Evolutionary conservation across 2,888 invertebrate genomes (phyloP).

Genomic region (Thumatha senex): DNA sequence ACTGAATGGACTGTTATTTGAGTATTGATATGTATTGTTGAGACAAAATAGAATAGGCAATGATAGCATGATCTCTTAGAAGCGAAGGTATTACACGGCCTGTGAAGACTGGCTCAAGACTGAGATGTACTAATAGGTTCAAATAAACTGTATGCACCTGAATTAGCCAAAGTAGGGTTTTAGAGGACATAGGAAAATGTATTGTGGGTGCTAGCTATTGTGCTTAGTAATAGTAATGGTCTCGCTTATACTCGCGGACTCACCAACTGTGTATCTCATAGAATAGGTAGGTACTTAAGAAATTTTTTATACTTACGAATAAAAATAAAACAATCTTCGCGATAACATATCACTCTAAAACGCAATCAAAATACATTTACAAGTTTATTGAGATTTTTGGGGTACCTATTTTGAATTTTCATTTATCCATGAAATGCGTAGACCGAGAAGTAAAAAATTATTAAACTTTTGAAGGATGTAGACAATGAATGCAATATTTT

Average conservation of each 20-base stretch:
- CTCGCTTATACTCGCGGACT: slow-evolving; percentile 33
- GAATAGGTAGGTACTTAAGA: slow-evolving; percentile 43
- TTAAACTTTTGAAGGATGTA: no score
- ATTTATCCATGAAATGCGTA: no score
- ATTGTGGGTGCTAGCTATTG: slow-evolving; percentile 32
- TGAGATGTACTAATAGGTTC: neutral
- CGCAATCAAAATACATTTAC: neutral
- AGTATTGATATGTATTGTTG: neutral
- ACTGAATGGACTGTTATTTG: neutral
- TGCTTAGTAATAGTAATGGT: slow-evolving; percentile 33
- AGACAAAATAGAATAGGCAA: neutral
- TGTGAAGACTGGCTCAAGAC: neutral
- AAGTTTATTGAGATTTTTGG: no score
- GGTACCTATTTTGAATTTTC: no score
- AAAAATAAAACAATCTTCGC: slow-evolving; percentile 20
- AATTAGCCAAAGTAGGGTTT: neutral
- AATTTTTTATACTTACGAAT: neutral
- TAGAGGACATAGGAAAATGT: slow-evolving; percentile 23
- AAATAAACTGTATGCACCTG: neutral
- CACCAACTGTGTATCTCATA: slow-evolving; percentile 43
- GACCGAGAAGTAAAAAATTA: no score
- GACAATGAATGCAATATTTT: no score
- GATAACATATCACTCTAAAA: neutral
- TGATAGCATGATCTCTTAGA: slow-evolving; percentile 1
- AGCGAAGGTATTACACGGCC: neutral